Conservation (phyloP, 2,113 vertebrate species). For the Nasalis larvatus region DNA sequence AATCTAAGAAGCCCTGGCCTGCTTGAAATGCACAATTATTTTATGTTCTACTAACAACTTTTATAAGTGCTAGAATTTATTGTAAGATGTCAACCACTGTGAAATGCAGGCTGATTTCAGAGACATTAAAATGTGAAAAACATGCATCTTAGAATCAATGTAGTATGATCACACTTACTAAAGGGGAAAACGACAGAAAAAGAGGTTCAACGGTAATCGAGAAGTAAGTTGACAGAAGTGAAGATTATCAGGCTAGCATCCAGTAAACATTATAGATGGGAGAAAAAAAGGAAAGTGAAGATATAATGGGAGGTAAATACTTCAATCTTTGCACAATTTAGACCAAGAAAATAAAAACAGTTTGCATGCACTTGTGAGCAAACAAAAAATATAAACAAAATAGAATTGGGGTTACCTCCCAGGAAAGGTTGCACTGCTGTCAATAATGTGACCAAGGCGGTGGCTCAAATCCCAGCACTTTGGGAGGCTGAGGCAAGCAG, state of each 20-base stretch:
- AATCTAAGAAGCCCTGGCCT: background rate
- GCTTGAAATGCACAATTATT: slow-evolving; percentile 10
- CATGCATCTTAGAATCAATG: background rate
- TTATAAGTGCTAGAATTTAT: background rate
- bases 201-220: background rate
- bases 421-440: background rate
- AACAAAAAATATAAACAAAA: background rate
- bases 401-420: background rate
- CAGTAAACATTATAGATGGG: background rate
- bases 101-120: background rate
- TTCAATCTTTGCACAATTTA: background rate
- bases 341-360: background rate
- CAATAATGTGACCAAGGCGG: background rate
- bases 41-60: background rate
- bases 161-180: background rate
- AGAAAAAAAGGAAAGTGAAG: background rate
- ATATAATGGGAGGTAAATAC: background rate
- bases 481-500: no score
- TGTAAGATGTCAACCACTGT: background rate
- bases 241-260: background rate
- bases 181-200: background rate
- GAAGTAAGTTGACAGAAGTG: background rate
- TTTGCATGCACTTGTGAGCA: background rate
- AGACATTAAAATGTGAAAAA: background rate
- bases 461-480: no score